Base-by-base conservation (phyloP, 2,797 vertebrate species). In the Falco naumanni region DNA sequence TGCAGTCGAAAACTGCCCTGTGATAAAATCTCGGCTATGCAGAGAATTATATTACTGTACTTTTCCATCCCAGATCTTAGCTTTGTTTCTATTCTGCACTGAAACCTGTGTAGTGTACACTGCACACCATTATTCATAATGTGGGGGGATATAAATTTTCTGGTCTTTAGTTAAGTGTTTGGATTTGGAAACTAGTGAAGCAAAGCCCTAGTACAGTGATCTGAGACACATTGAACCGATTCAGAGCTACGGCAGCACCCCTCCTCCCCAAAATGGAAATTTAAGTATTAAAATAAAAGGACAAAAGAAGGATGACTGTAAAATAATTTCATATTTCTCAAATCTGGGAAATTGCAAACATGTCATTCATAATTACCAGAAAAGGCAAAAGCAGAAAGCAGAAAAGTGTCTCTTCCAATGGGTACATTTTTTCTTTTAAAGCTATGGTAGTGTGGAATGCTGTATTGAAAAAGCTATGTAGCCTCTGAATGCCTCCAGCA, bases 321-420 rank as follows among this genome's bases (percentile, higher is more conserved):
- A 96, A 90, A 96, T 94, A 96, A 97, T 97, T 96, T 95, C 57
- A 43, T 92, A 41, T 95, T 97, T 92, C 92, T 97, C 76, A 95
- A 91, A 97, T 92, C 90, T 97, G 94, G 94, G 78, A 97, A 96
- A 96, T 97, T 97, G 94, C 93, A 97, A 97, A 94, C 84, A 95
- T 97, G 97, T 96, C 72, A 97, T 92, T 97, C 93, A 96, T 97
- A 94, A 95, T 95, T 96, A 96, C 91, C 87, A 94, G 90, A 87
- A 96, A 98, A 96, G 93, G 87, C 74, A 96, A 95, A 97, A 97
- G 80, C 86, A 96, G 84, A 97, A 96, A 96, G 91, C 91, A 95
- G 92, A 97, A 87, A 88, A 95, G 28, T 97, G 65, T 85, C 89
- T 87, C 85, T 93, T 96, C 79, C 87, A 96, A 70, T 87, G 89